Evolutionary conservation across 2,113 vertebrate species (phyloP).

Genomic region (Meleagris gallopavo): DNA sequence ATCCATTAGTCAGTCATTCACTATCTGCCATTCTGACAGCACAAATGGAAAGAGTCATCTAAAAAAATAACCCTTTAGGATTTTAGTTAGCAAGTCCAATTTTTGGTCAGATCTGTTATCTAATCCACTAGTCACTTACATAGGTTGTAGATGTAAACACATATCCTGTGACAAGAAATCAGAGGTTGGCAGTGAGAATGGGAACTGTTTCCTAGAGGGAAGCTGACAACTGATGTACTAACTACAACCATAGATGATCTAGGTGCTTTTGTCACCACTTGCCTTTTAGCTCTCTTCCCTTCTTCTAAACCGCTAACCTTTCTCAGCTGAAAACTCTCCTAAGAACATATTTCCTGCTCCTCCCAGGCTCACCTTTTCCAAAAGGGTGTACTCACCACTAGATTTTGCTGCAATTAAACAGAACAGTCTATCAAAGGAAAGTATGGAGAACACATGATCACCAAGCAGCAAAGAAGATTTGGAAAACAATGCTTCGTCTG

Average conservation of each 20-base stretch:
- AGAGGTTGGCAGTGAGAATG: background rate
- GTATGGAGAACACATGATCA: background rate
- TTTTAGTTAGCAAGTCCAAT: background rate
- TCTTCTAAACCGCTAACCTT: background rate
- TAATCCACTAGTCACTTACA: background rate
- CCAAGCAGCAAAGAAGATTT: slow-evolving; percentile 23
- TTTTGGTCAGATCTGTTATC: background rate
- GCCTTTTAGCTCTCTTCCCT: background rate
- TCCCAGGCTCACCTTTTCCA: background rate
- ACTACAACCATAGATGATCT: background rate
- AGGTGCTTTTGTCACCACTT: background rate
- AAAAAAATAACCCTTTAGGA: background rate
- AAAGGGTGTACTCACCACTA: background rate
- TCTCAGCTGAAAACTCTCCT: background rate
- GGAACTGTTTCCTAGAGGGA: background rate
- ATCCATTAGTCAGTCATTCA: background rate
- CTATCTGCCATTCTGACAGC: background rate
- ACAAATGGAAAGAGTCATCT: background rate
- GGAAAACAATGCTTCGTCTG: slow-evolving; percentile 50
- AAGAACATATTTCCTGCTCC: background rate
- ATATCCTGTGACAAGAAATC: background rate
- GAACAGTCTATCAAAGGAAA: slow-evolving; percentile 4
- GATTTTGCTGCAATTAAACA: slow-evolving; percentile 39
- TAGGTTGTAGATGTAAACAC: background rate
- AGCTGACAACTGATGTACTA: background rate